Percentiles rank a stretch among this genome's conserved stretches.
These are phyloP conservation scores for Cossypha niveicapilla DNA, from an alignment of 2,797 vertebrate genomes.

Conservation along the genomic window DNA sequence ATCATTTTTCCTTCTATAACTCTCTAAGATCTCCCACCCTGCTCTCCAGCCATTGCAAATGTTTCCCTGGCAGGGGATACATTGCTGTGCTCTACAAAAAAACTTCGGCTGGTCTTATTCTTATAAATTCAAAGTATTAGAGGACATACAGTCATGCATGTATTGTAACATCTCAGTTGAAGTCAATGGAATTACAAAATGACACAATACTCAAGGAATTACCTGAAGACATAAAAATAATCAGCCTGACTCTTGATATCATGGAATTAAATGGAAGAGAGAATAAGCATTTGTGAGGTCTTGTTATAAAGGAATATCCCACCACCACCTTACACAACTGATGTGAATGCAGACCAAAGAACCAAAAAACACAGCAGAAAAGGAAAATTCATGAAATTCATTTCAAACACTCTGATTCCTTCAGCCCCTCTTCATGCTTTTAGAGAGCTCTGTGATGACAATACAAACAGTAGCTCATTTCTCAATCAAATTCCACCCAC, in stretches of 20 bases:
- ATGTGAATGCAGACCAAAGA: background rate
- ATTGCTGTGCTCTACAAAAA: background rate
- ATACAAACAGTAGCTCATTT: slow-evolving; percentile 62
- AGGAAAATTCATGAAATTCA: background rate
- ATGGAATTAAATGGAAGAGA: background rate
- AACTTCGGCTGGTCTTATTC: background rate
- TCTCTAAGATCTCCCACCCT: background rate
- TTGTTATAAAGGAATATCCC: background rate
- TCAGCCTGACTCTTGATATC: background rate
- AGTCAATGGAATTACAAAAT: background rate
- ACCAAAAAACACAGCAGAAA: background rate
- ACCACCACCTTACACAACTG: background rate
- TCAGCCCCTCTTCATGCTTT: slow-evolving; percentile 4
- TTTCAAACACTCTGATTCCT: slow-evolving; percentile 43
- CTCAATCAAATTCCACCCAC: slow-evolving; percentile 64
- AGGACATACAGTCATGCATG: background rate
- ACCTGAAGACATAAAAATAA: background rate
- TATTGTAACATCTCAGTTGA: background rate
- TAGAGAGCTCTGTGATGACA: slow-evolving; percentile 41
- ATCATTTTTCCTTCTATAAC: background rate
- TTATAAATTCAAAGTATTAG: background rate
- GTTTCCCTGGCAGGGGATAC: background rate
- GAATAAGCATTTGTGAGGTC: background rate
- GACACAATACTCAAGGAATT: background rate
- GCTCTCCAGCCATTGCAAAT: background rate